Base-by-base conservation (phyloP, 2,888 invertebrate species). In the Eueremaeus valkanovi region DNA sequence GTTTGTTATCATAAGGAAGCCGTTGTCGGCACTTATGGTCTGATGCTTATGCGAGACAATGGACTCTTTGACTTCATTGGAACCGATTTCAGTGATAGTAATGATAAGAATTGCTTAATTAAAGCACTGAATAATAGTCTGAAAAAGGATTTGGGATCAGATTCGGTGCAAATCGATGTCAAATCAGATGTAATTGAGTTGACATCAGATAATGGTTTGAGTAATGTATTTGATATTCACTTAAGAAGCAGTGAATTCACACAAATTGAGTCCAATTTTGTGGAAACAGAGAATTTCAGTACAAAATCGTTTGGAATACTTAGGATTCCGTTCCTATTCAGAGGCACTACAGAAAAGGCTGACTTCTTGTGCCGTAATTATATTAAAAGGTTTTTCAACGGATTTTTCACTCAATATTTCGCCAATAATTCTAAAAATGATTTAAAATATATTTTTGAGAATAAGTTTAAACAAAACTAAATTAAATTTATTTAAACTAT, bases 41-140 rank as follows among this genome's bases (percentile, higher is more conserved):
- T 68, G 24, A 68, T 68, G 68, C 11, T 68, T 6, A 11, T 68
- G 24, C 36, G 68, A 68, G 42, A 42, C 13, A 33, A 68, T 13
- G 68, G 68, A 8, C 68, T 68, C 40, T 68, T 68, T 16, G 68
- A 68, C 27, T 68, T 68, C 33, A 18, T 68, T 24, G 68, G 24
- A 11, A n/a, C 40, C 1, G 13, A 36, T 68, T 40, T 9, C 16
- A 13, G 21, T 13, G 40, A 24, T 18, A 8, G 5, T 18, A 21
- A 21, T 21, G 42, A 68, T 21, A 42, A 68, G 13, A 31, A 40
- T 24, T 11, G 21, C 6, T 33, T 63, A 13, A 63, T 63, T 33
- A 21, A 27, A 18, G 21, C 63, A 63, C 1, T 63, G 1, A 63
- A 63, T 63, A n/a, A 63, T 21, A 31, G 33, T 18, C 13, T 63